These are phyloP conservation scores for Phenganax marumi DNA, from an alignment of 92 coral and sea anemone genomes.

Conservation along the genomic window DNA sequence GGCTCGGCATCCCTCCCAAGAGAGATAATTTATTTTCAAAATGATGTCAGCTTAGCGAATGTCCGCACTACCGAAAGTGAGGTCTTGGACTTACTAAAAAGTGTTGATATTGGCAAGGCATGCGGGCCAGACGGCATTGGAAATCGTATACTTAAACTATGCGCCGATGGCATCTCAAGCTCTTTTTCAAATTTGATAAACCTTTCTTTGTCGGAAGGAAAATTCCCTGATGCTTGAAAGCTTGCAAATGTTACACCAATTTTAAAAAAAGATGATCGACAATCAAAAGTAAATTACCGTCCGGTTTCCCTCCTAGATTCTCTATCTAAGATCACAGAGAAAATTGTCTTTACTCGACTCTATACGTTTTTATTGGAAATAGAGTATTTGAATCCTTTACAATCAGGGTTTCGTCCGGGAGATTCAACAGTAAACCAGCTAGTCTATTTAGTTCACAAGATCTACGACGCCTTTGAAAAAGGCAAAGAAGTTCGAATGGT, in stretches of 20 bases:
- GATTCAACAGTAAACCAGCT: slow-evolving; percentile 60
- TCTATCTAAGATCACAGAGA: slow-evolving; percentile 56
- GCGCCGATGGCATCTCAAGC: slow-evolving; percentile 43
- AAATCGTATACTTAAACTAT: slow-evolving; percentile 42
- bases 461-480: slow-evolving; percentile 53
- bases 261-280: slow-evolving; percentile 47
- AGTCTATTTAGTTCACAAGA: slow-evolving; percentile 52
- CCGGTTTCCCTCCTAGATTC: slow-evolving; percentile 56
- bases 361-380: slow-evolving; percentile 59
- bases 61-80: slow-evolving; percentile 42
- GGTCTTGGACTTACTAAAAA: slow-evolving; percentile 29
- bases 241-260: slow-evolving; percentile 52
- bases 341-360: slow-evolving; percentile 53
- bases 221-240: slow-evolving; percentile 51
- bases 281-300: slow-evolving; percentile 40
- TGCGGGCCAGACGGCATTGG: slow-evolving; percentile 59
- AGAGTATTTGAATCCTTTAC: slow-evolving; percentile 47
- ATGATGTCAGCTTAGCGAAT: slow-evolving; percentile 23
- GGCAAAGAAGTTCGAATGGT: slow-evolving; percentile 67
- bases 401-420: slow-evolving; percentile 64
- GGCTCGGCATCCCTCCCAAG: slow-evolving; percentile 32
- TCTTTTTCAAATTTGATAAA: slow-evolving; percentile 44
- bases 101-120: slow-evolving; percentile 53
- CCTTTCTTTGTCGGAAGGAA: slow-evolving; percentile 44
- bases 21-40: slow-evolving; percentile 35